A percentile compares a stretch with the other conserved stretches of the same genome.
phyloP scores from a whole-genome alignment of 2,113 vertebrate genomes.

The Carassius gibelio region DNA sequence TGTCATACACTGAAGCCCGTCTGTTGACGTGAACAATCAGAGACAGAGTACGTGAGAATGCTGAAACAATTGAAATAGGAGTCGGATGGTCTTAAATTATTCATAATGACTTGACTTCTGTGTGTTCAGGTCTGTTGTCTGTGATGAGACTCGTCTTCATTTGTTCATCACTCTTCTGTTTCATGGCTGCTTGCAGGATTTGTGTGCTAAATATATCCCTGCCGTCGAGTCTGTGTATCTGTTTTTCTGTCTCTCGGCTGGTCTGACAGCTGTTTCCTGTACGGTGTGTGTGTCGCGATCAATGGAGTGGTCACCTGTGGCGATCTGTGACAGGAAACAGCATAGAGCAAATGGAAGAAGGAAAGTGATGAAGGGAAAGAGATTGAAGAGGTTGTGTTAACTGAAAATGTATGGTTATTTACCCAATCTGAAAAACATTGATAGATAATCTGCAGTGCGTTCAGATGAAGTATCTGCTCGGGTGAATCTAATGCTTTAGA shows the following conservation, averaged over 20 bases:
- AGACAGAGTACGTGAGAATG: not conserved
- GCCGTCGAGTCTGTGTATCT: slow-evolving; percentile 36
- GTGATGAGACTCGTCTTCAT: slow-evolving; percentile 64
- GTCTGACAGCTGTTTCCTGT: slow-evolving; percentile 16
- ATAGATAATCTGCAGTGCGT: not conserved
- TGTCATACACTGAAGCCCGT: no score
- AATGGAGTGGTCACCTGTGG: slow-evolving; percentile 35
- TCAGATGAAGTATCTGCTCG: not conserved
- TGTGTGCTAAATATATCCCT: slow-evolving; percentile 28
- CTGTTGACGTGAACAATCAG: not conserved
- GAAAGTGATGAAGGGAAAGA: not conserved
- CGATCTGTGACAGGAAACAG: slow-evolving; percentile 13
- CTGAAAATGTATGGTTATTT: not conserved
- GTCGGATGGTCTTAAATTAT: no score
- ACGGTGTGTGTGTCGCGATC: slow-evolving; percentile 34
- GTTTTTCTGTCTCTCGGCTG: slow-evolving; percentile 3
- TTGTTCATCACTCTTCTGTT: slow-evolving; percentile 47
- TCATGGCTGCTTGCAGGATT: not conserved
- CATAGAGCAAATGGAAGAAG: slow-evolving; percentile 32
- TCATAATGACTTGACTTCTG: no score
- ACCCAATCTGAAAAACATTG: not conserved
- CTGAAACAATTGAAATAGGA: slow-evolving; percentile 10
- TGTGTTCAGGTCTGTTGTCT: no score
- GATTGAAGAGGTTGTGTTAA: not conserved
- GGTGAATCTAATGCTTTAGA: not conserved